Base-by-base conservation (phyloP, 2,888 invertebrate species). In the Apotomis betuletana region DNA sequence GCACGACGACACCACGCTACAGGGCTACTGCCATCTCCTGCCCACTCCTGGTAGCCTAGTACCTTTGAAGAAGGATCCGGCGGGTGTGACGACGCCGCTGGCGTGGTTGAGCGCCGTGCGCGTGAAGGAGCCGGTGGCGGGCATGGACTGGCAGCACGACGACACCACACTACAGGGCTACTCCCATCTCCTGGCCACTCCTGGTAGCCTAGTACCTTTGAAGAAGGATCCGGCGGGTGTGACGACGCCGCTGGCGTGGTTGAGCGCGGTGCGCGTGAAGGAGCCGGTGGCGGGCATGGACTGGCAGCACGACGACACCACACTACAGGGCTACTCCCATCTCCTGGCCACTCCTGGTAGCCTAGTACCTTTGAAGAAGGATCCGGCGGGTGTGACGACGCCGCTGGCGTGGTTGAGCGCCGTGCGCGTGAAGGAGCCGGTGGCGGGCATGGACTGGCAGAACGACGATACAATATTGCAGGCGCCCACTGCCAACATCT, bases 331-430 rank as follows among this genome's bases (percentile, higher is more conserved):
- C 97, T 46, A 98, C 89, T 0, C 98, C 97, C 49, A 98, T 15
- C 15, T 15, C 15, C 15, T 15, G 15, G 0, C 15, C 15, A 15
- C 15, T 15, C 15, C 15, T 15, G 15, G 15, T 15, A 15, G 15
- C 15, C 15, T 15, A 68, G 46, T 73, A 87, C 96, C 96, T 74
- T 97, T 97, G 55, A 97, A 94, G 38, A 97, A 86, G 0, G 97
- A 97, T 0, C 97, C 97, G 12, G 97, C 94, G 0, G 97, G 96
- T 0, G 98, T 98, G 77, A 95, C 94, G 0, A 98, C 98, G 0
- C 98, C 98, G 75, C 97, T 97, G 65, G 97, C 96, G 85, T 98
- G 96, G 92, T 98, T 98, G 49, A 99, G 96, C 3, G 98, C 98
- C 1, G 98, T 97, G 74, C 97, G 93, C 0, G 97, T 97, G 90